Conservation (phyloP, 2,888 invertebrate genomes). For the Osedax frankpressi region DNA sequence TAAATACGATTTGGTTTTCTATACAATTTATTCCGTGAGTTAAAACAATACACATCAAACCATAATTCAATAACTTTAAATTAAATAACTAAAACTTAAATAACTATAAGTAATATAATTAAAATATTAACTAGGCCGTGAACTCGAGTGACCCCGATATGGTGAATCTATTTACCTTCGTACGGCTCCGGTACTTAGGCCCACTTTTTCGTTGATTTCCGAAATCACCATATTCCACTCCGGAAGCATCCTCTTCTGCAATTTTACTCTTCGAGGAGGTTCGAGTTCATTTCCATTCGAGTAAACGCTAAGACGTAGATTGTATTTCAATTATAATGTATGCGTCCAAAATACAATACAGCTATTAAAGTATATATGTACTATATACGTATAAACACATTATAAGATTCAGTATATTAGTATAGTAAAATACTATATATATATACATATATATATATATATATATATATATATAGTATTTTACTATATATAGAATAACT, state of each 20-base stretch:
- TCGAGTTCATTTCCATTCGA: background rate
- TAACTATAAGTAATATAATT: no score
- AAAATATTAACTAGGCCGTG: no score
- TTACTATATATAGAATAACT: no score
- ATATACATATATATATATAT: background rate
- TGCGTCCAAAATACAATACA: no score
- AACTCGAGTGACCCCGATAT: no score
- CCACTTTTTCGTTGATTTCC: slow-evolving; percentile 6
- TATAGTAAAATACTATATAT: background rate
- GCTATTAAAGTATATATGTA: background rate
- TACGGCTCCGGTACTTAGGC: background rate
- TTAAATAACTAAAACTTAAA: no score
- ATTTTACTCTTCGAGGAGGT: slow-evolving; percentile 1
- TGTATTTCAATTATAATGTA: no score
- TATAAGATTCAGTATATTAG: background rate
- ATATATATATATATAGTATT: background rate
- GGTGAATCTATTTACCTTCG: no score
- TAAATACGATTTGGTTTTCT: background rate
- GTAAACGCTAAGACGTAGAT: background rate
- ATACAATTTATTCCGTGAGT: no score
- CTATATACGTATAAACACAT: background rate
- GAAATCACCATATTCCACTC: background rate
- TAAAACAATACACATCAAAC: no score
- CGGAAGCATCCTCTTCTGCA: background rate
- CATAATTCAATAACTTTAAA: no score